Base-by-base conservation (phyloP, 2,797 vertebrate genomes). In the Esox masquinongy region DNA sequence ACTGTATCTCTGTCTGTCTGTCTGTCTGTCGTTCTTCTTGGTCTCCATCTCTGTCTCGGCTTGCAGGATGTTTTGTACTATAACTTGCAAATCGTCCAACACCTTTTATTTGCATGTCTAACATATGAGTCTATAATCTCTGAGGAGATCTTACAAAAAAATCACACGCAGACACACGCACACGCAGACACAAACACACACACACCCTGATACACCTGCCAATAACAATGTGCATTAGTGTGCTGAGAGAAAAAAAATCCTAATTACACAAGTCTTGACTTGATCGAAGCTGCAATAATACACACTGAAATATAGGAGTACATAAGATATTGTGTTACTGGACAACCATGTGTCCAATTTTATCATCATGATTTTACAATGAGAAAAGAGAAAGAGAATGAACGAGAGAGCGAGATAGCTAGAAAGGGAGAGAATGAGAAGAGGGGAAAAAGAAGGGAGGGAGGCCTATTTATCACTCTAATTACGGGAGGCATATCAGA, bases 401-500 rank as follows among this genome's bases (percentile, higher is more conserved):
- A 72, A 68, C 8, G 31, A 59, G 15, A 59, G 3, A 61, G 17
- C 15, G 24, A 7, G 24, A 50, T 7, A 17, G 12, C 4, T 14
- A 17, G 12, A 9, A 22, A 34, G 31, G 50, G 53, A 31, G 50
- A 34, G 24, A 77, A 78, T 74, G 78, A 74, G 51, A 82, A 75
- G 74, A 81, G 77, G 74, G 59, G 31, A 61, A 36, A 6, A 36
- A 59, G 34, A 34, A 72, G 24, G 78, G 79, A 73, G 43, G 77
- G 74, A 74, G 74, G 80, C 82, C 87, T 87, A 91, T 93, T 93
- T 92, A 91, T 93, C 88, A 92, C 86, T 88, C 83, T 92, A 92
- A 92, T 92, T 93, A 92, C 88, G 74, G 82, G 80, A 88, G 89
- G 90, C 86, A 91, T 86, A 89, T 88, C 86, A 80, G 88, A 86